phyloP scores from a whole-genome alignment of 2,797 vertebrate genomes.

The Gymnothorax javanicus region DNA sequence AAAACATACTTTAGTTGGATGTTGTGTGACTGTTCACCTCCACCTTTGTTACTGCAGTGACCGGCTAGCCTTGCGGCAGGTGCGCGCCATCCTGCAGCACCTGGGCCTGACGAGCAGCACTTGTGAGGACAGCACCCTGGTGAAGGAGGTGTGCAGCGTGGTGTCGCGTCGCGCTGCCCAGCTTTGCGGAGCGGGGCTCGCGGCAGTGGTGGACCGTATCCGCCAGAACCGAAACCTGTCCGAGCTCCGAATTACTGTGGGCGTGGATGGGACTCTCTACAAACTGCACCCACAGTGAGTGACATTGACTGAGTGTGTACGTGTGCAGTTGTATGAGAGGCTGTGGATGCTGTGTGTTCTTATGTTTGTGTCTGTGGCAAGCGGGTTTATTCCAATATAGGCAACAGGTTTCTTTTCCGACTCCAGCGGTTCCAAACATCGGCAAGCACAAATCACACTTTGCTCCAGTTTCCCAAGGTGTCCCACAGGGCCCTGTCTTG shows the following conservation, averaged over 20 bases:
- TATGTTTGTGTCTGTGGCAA: too few relatives aligned
- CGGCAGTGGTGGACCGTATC: conserved; percentile 92
- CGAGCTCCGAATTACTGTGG: conserved; percentile 83
- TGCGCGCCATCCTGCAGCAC: conserved; percentile 92
- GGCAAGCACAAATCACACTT: too few relatives aligned
- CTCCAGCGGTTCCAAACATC: too few relatives aligned
- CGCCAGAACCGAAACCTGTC: conserved; percentile 85
- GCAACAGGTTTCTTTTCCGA: too few relatives aligned
- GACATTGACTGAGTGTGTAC: not conserved
- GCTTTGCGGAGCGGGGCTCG: conserved; percentile 90
- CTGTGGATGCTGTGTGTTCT: not conserved
- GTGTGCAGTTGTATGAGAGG: not conserved
- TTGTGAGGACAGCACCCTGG: conserved; percentile 92
- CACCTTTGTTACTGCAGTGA: conserved; percentile 70
- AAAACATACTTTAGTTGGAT: not conserved
- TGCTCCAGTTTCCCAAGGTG: too few relatives aligned
- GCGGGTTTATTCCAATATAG: too few relatives aligned
- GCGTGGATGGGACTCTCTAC: conserved; percentile 94
- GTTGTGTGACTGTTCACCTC: not conserved
- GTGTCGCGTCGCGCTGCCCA: conserved; percentile 87
- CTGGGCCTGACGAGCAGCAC: conserved; percentile 88
- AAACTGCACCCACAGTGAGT: conserved; percentile 97
- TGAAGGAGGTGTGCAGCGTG: conserved; percentile 93
- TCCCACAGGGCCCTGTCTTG: too few relatives aligned
- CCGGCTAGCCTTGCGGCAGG: conserved; percentile 91